Evolutionary conservation across 2,888 invertebrate genomes (phyloP).

Genomic region (Apocheima hispidaria): DNA sequence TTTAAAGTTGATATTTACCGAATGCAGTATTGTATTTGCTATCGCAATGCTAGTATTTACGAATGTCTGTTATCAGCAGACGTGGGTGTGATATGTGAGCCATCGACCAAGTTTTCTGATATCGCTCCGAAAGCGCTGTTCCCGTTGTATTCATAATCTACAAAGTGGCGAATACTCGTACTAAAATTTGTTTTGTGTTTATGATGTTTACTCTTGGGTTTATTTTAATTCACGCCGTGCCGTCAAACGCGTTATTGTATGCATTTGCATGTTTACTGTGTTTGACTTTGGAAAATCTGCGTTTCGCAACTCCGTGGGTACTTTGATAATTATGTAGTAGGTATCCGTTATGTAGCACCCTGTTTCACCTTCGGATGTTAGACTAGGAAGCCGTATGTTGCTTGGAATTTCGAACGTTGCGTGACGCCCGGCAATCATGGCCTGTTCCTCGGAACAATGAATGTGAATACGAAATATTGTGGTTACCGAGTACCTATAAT

Average conservation of each 20-base stretch:
- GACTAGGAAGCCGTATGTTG: slow-evolving; percentile 34
- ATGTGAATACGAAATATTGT: slow-evolving; percentile 52
- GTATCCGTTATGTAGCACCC: slow-evolving; percentile 8
- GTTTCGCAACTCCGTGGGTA: neutral
- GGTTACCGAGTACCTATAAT: slow-evolving; percentile 35
- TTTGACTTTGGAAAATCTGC: neutral
- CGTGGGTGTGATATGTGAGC: slow-evolving; percentile 54
- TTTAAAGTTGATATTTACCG: slow-evolving; percentile 10
- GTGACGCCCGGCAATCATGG: slow-evolving; percentile 60
- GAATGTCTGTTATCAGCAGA: slow-evolving; percentile 48
- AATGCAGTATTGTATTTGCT: slow-evolving; percentile 21
- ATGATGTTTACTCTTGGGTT: neutral
- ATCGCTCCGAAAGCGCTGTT: slow-evolving; percentile 6
- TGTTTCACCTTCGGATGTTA: slow-evolving; percentile 40
- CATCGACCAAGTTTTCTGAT: slow-evolving; percentile 52
- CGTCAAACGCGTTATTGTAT: too few relatives aligned
- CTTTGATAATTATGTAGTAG: neutral
- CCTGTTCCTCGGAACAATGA: slow-evolving; percentile 57
- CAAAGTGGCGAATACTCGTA: slow-evolving; percentile 1
- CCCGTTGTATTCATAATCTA: slow-evolving; percentile 6
- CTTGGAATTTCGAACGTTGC: slow-evolving; percentile 63
- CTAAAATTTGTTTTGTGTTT: slow-evolving; percentile 2
- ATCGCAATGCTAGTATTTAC: slow-evolving; percentile 20
- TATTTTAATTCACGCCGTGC: neutral
- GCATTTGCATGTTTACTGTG: too few relatives aligned